phyloP scores from a whole-genome alignment of 2,888 invertebrate genomes.

The Apoda limacodes region DNA sequence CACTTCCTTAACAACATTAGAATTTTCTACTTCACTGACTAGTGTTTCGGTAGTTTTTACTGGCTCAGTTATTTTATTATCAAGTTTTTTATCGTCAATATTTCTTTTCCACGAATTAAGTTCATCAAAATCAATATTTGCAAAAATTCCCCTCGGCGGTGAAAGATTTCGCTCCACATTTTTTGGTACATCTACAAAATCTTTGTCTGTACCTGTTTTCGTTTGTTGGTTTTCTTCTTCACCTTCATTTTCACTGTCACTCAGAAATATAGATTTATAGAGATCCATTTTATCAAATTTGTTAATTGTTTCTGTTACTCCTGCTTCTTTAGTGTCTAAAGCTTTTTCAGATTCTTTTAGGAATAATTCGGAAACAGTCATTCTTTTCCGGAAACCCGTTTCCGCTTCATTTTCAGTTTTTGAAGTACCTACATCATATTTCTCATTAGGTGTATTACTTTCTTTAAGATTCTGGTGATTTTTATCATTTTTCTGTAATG shows the following conservation, averaged over 20 bases:
- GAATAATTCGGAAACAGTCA: slow-evolving; percentile 60
- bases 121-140: slow-evolving; percentile 72
- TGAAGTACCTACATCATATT: slow-evolving; percentile 11
- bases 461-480: slow-evolving; percentile 4
- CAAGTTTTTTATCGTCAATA: slow-evolving; percentile 22
- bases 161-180: slow-evolving; percentile 75
- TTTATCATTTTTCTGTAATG: slow-evolving; percentile 1
- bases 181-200: slow-evolving; percentile 46
- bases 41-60: slow-evolving; percentile 4
- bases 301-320: slow-evolving; percentile 50
- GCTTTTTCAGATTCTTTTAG: slow-evolving; percentile 54
- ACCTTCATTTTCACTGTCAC: slow-evolving; percentile 78
- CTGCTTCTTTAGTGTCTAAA: slow-evolving; percentile 29
- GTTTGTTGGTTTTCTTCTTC: slow-evolving; percentile 22
- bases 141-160: slow-evolving; percentile 79
- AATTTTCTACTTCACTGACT: slow-evolving; percentile 11
- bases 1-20: slow-evolving; percentile 12
- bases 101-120: slow-evolving; percentile 57
- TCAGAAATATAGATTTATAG: slow-evolving; percentile 90
- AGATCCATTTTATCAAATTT: slow-evolving; percentile 75
- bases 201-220: slow-evolving; percentile 18
- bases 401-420: slow-evolving; percentile 6
- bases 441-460: background rate
- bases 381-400: slow-evolving; percentile 37
- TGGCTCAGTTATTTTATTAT: slow-evolving; percentile 16